A percentile compares a stretch with the other conserved stretches of the same genome.
Conservation (phyloP, 2,113 vertebrate species). For the Rhea pennata region DNA sequence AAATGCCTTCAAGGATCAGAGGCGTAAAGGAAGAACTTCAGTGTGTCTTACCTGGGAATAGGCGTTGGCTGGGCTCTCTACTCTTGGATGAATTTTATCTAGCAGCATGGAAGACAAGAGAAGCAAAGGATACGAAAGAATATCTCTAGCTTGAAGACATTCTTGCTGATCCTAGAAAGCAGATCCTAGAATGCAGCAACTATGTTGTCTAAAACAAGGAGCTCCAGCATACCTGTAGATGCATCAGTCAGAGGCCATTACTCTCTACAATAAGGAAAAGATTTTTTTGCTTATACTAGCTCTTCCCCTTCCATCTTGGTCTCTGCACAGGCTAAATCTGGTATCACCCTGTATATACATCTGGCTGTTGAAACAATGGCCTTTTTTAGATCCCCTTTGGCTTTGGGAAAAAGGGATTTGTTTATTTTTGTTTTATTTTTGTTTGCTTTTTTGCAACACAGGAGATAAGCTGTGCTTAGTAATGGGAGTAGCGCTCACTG, state of each 20-base stretch:
- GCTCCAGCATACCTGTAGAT: neutral
- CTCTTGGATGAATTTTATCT: neutral
- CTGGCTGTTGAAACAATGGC: neutral
- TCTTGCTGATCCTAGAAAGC: neutral
- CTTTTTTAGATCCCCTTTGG: neutral
- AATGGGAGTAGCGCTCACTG: neutral
- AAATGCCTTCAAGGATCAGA: neutral
- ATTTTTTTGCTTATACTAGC: neutral
- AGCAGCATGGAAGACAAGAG: neutral
- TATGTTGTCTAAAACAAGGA: neutral
- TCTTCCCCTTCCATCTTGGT: no score
- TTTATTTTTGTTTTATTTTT: no score
- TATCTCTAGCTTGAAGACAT: neutral
- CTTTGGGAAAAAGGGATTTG: neutral
- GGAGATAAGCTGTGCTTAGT: neutral
- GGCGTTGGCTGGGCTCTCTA: neutral
- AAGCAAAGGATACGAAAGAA: neutral
- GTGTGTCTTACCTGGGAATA: neutral
- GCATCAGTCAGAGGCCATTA: neutral
- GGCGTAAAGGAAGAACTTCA: neutral
- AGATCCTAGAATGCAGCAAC: neutral
- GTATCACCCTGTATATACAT: fast-evolving
- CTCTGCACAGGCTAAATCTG: neutral
- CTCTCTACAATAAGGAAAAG: neutral
- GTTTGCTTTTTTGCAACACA: neutral